Evolutionary conservation across 2,113 vertebrate genomes (phyloP).

Genomic region (Willisornis vidua): DNA sequence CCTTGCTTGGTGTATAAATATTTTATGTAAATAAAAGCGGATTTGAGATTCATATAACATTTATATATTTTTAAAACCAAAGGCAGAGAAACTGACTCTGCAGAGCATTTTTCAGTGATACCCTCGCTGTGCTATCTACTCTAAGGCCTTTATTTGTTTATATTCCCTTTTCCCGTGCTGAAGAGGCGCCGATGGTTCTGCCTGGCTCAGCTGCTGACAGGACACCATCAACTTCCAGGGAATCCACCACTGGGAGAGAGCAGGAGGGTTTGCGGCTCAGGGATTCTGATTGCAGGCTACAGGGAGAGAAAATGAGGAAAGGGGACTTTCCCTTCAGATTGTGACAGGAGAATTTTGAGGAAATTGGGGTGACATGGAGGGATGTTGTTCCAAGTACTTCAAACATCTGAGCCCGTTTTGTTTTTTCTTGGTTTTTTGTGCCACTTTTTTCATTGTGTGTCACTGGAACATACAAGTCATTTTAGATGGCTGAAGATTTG

Average conservation of each 20-base stretch:
- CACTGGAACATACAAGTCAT: neutral
- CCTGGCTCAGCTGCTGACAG: conserved; percentile 51
- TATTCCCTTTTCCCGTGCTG: conserved; percentile 44
- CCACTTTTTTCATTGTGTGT: neutral
- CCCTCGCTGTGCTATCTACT: conserved; percentile 60
- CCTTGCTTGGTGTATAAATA: conserved; percentile 71
- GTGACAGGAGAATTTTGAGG: neutral
- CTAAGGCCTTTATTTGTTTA: conserved; percentile 65
- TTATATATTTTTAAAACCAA: conserved; percentile 69
- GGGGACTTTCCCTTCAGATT: neutral
- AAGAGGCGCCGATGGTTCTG: conserved; percentile 63
- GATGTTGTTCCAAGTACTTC: neutral
- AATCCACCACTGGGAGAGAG: neutral
- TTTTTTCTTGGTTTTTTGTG: neutral
- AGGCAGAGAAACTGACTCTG: conserved; percentile 33
- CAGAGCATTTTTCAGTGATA: conserved; percentile 59
- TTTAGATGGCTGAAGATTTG: neutral
- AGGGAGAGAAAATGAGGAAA: neutral
- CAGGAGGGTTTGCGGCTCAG: neutral
- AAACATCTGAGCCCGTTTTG: neutral
- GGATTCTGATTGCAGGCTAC: neutral
- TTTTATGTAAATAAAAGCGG: conserved; percentile 78
- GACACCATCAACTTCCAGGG: conserved; percentile 15
- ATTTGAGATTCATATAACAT: conserved; percentile 74
- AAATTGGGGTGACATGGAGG: neutral